These are phyloP conservation scores for Calliphora vicina DNA, from an alignment of 1,140 invertebrate genomes.

Conservation along the genomic window DNA sequence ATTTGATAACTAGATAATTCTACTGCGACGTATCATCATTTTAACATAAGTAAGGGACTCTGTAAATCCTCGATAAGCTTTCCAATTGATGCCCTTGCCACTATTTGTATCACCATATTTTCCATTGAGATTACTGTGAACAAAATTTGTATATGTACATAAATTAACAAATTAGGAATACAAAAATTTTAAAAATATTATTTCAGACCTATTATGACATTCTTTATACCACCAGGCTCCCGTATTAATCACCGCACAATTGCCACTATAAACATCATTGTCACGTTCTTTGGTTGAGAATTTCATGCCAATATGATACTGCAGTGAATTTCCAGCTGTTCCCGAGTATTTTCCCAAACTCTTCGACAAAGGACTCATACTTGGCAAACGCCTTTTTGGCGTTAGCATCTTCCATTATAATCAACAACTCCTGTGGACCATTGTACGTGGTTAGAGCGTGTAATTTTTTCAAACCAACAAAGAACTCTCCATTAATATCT, in stretches of 20 bases:
- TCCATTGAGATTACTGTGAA: conserved; percentile 14
- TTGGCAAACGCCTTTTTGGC: conserved; percentile 66
- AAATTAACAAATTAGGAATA: too few species aligned
- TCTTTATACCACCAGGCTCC: conserved; percentile 74
- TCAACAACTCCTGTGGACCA: conserved; percentile 69
- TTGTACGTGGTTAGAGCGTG: conserved; percentile 66
- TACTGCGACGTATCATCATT: conserved; percentile 13
- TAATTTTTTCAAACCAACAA: conserved; percentile 70
- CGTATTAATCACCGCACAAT: conserved; percentile 72
- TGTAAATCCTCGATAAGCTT: background rate
- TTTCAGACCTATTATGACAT: conserved; percentile 51
- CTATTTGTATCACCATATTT: background rate
- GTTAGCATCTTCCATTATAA: conserved; percentile 71
- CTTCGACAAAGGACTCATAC: conserved; percentile 73
- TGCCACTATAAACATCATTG: conserved; percentile 71
- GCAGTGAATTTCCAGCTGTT: conserved; percentile 72
- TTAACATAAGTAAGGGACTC: background rate
- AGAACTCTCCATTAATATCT: conserved; percentile 70
- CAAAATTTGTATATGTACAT: too few species aligned
- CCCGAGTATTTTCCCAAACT: conserved; percentile 71
- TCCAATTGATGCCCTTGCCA: background rate
- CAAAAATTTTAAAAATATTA: background rate
- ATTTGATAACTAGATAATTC: background rate
- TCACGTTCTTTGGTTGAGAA: conserved; percentile 77
- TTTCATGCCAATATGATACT: conserved; percentile 72